Conservation (phyloP, 2,888 invertebrate genomes). For the Rotaria magnacalcarata region DNA sequence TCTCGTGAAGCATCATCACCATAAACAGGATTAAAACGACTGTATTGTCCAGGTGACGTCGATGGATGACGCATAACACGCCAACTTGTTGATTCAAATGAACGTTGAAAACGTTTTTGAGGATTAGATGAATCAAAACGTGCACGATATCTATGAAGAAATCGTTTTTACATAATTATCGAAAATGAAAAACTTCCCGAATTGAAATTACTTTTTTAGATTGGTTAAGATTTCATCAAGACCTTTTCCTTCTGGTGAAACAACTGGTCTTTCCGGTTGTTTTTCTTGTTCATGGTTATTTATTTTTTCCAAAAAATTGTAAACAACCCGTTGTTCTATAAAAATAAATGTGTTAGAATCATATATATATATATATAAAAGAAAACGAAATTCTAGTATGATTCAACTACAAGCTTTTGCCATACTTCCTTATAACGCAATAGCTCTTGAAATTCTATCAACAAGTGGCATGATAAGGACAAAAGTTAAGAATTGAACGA, state of each 20-base stretch:
- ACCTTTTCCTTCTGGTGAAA: not conserved
- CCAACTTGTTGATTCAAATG: slow-evolving; percentile 9
- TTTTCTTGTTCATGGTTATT: not conserved
- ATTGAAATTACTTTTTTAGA: not conserved
- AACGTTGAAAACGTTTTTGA: not conserved
- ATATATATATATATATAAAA: too few relatives aligned
- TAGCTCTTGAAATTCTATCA: not conserved
- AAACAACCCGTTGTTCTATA: not conserved
- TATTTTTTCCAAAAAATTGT: not conserved
- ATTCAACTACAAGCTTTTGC: too few relatives aligned
- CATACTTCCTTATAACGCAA: not conserved
- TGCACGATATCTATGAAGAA: not conserved
- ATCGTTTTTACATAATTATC: not conserved
- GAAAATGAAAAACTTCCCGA: not conserved
- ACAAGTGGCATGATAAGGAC: not conserved
- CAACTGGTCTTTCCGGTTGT: not conserved
- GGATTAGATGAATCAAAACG: not conserved
- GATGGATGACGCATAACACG: slow-evolving; percentile 8
- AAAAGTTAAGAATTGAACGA: not conserved
- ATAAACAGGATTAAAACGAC: not conserved
- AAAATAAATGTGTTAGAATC: not conserved
- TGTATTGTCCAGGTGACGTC: not conserved
- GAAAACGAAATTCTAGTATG: too few relatives aligned
- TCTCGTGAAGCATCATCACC: slow-evolving; percentile 20
- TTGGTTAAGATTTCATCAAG: not conserved